Evolutionary conservation across 2,888 invertebrate genomes (phyloP).

Genomic region (Trichacis sp.): DNA sequence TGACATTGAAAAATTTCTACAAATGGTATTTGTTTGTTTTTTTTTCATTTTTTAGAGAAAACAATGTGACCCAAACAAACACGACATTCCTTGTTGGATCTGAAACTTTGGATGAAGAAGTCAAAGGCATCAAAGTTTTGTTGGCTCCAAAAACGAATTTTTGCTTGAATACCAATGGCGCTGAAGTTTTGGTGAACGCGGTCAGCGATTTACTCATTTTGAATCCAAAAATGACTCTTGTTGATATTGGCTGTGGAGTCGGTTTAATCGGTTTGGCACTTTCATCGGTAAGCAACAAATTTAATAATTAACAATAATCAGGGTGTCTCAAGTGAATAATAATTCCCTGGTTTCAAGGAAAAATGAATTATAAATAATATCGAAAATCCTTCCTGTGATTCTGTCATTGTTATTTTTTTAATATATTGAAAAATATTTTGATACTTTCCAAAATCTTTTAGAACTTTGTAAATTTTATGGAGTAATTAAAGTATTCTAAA

Average conservation of each 20-base stretch:
- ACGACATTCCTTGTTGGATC: slow-evolving; percentile 63
- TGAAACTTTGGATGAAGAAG: slow-evolving; percentile 63
- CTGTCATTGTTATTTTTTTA: too few species aligned
- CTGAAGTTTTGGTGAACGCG: slow-evolving; percentile 58
- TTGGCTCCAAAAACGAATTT: slow-evolving; percentile 66
- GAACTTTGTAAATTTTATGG: too few species aligned
- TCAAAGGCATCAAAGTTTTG: slow-evolving; percentile 61
- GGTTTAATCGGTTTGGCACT: slow-evolving; percentile 63
- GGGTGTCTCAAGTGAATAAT: too few species aligned
- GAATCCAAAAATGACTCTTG: slow-evolving; percentile 53
- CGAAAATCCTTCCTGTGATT: too few species aligned
- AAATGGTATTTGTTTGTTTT: neutral
- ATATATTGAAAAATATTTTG: too few species aligned
- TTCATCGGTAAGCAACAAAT: slow-evolving; percentile 62
- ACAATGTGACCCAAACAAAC: slow-evolving; percentile 52
- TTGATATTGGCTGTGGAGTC: slow-evolving; percentile 65
- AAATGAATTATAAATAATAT: too few species aligned
- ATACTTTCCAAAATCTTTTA: too few species aligned
- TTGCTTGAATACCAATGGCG: slow-evolving; percentile 63
- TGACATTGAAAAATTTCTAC: neutral
- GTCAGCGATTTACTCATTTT: slow-evolving; percentile 58
- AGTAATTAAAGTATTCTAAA: too few species aligned
- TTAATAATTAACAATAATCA: too few species aligned
- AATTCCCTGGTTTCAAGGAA: too few species aligned
- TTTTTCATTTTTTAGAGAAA: slow-evolving; percentile 46